Conservation (phyloP, 2,888 invertebrate species). For the Agrypnus murinus region DNA sequence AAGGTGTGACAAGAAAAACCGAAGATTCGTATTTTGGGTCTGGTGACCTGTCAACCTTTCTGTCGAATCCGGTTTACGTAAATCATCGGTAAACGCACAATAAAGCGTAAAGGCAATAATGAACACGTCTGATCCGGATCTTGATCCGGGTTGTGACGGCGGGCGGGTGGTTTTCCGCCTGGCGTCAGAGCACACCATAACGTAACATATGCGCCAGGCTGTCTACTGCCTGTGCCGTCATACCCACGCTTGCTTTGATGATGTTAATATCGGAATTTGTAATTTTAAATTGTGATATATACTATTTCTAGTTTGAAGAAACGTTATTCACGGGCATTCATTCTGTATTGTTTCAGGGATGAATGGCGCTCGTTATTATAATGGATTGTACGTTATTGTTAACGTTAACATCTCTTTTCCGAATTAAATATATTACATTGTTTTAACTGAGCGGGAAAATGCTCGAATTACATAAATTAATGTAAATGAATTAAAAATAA, state of each 20-base stretch:
- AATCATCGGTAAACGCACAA: constrained; percentile 15
- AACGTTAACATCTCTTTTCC: too few relatives aligned
- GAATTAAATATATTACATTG: too few relatives aligned
- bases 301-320: too few relatives aligned
- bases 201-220: constrained; percentile 14
- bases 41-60: constrained; percentile 9
- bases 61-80: constrained; percentile 13
- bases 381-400: too few relatives aligned
- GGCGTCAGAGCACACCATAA: not conserved
- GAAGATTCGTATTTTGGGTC: not conserved
- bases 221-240: constrained; percentile 1
- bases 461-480: too few relatives aligned
- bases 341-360: too few relatives aligned
- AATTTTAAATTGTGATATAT: not conserved
- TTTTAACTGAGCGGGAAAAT: too few relatives aligned
- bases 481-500: too few relatives aligned
- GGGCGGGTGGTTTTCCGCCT: constrained; percentile 9
- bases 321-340: too few relatives aligned
- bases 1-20: constrained; percentile 2
- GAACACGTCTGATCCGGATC: constrained; percentile 18
- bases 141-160: constrained; percentile 15
- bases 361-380: too few relatives aligned
- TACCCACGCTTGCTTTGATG: constrained; percentile 8
- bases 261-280: not conserved
- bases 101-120: constrained; percentile 21